Evolutionary conservation across 2,888 invertebrate genomes (phyloP).

Genomic region (Dasypogon diadema): DNA sequence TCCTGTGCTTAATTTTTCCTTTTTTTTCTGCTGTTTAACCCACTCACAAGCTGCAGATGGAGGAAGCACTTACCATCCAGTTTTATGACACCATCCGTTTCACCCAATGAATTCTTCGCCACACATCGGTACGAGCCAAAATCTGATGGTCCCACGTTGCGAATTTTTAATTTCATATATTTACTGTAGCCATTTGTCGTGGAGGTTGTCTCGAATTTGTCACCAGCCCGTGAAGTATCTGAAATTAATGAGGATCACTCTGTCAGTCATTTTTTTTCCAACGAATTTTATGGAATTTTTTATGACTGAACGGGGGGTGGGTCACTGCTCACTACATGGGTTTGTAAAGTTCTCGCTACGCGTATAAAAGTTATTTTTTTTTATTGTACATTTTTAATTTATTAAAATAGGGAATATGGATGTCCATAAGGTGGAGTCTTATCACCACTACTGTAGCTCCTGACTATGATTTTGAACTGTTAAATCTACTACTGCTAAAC

Average conservation of each 20-base stretch:
- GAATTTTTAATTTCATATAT: conserved; percentile 91
- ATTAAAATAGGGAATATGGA: too few species aligned
- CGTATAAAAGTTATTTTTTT: too few species aligned
- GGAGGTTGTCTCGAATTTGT: conserved; percentile 87
- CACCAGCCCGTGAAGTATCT: conserved; percentile 81
- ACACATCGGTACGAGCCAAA: conserved; percentile 92
- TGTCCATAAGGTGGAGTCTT: too few species aligned
- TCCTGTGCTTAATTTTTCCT: conserved; percentile 13
- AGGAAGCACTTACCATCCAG: conserved; percentile 78
- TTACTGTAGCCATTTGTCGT: conserved; percentile 89
- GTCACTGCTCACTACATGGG: too few species aligned
- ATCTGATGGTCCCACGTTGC: conserved; percentile 81
- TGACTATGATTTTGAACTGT: too few species aligned
- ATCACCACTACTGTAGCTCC: too few species aligned
- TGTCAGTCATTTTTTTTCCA: not conserved
- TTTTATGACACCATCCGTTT: conserved; percentile 90
- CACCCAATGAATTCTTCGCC: conserved; percentile 91
- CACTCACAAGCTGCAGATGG: not conserved
- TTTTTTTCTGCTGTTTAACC: not conserved
- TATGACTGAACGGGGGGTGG: too few species aligned
- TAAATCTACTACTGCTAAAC: too few species aligned
- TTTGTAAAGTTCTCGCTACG: too few species aligned
- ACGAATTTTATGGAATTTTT: not conserved
- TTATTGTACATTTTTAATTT: too few species aligned
- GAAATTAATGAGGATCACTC: conserved; percentile 54